Evolutionary conservation across 1,140 invertebrate species (phyloP).

Genomic region (Helicoverpa armigera): DNA sequence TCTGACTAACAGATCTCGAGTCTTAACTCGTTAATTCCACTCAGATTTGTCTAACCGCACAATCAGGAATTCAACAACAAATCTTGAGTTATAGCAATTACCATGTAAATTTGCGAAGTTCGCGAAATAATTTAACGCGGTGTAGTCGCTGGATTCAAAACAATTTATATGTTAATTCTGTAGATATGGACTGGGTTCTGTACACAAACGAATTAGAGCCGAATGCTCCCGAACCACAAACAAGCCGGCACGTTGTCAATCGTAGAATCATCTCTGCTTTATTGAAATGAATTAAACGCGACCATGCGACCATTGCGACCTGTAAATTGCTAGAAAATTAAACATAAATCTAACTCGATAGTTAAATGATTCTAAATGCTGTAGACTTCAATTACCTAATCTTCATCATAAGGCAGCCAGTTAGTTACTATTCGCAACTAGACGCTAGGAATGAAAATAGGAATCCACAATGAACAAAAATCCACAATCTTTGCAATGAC

Average conservation of each 20-base stretch:
- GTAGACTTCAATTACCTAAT: too few species aligned
- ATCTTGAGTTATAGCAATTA: slow-evolving; percentile 85
- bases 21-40: slow-evolving; percentile 70
- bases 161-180: slow-evolving; percentile 85
- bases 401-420: background rate
- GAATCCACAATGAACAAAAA: too few species aligned
- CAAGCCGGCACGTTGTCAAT: slow-evolving; percentile 40
- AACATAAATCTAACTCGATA: background rate
- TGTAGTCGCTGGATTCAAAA: slow-evolving; percentile 82
- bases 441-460: background rate
- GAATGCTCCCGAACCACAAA: slow-evolving; percentile 53
- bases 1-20: slow-evolving; percentile 64
- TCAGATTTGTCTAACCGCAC: slow-evolving; percentile 70
- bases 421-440: background rate
- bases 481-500: background rate
- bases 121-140: slow-evolving; percentile 84
- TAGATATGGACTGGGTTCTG: slow-evolving; percentile 74
- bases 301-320: too few species aligned
- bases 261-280: slow-evolving; percentile 30
- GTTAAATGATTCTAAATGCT: too few species aligned
- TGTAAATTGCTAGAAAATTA: slow-evolving; percentile 13
- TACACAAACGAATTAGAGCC: slow-evolving; percentile 54
- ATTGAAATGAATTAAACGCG: background rate
- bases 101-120: slow-evolving; percentile 85
- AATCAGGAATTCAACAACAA: slow-evolving; percentile 79